Percentiles rank a stretch among this genome's conserved stretches.
Conservation (phyloP, 2,888 invertebrate genomes). For the Pterostichus madidus region DNA sequence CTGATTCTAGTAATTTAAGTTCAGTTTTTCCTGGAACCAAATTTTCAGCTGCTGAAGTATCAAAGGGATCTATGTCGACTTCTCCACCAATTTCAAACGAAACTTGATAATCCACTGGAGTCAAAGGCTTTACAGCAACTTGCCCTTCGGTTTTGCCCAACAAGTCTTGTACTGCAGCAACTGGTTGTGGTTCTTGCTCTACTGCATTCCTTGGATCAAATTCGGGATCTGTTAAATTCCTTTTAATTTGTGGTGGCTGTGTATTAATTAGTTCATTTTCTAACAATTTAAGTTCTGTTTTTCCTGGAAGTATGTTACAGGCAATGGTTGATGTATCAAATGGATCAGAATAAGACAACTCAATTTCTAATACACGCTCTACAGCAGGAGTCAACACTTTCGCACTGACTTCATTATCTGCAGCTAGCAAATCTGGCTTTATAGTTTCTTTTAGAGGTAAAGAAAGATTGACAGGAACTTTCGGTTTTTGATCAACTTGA, state of each 20-base stretch:
- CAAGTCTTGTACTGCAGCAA: constrained; percentile 70
- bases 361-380: constrained; percentile 75
- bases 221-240: constrained; percentile 75
- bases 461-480: constrained; percentile 6
- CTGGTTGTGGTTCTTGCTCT: constrained; percentile 43
- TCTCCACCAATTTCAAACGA: constrained; percentile 79
- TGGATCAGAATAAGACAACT: constrained; percentile 83
- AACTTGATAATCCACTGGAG: constrained; percentile 76
- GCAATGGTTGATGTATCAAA: constrained; percentile 94
- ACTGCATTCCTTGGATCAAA: constrained; percentile 79
- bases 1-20: constrained; percentile 87
- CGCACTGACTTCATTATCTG: constrained; percentile 81
- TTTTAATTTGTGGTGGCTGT: constrained; percentile 73
- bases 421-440: constrained; percentile 76
- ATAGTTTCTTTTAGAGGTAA: constrained; percentile 69
- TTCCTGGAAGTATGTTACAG: constrained; percentile 86
- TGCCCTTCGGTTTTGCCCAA: constrained; percentile 72
- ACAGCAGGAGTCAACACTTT: constrained; percentile 85
- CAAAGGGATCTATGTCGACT: constrained; percentile 87
- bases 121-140: constrained; percentile 75
- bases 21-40: constrained; percentile 89
- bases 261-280: constrained; percentile 86
- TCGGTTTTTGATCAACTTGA: constrained; percentile 71
- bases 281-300: constrained; percentile 87
- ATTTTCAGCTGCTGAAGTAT: constrained; percentile 88